Conservation (phyloP, 2,113 vertebrate genomes). For the Crotalus viridis region DNA sequence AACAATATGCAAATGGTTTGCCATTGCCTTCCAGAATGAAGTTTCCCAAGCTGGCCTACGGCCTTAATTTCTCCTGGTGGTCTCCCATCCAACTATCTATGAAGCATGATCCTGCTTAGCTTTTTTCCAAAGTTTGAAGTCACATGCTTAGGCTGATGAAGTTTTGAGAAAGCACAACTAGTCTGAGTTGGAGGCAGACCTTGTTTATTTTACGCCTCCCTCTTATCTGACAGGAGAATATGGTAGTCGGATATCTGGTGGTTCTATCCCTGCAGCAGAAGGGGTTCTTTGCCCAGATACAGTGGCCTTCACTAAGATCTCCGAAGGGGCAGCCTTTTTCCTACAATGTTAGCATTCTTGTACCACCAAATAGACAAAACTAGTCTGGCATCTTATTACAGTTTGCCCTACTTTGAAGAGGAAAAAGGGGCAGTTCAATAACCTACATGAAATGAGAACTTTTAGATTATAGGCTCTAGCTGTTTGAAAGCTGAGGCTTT, state of each 20-base stretch:
- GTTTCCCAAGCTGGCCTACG: neutral
- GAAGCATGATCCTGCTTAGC: neutral
- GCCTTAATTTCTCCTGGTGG: neutral
- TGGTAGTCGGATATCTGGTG: neutral
- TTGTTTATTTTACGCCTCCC: neutral
- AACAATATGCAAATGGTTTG: neutral
- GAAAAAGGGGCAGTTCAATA: neutral
- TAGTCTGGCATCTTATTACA: neutral
- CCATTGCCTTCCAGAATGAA: neutral
- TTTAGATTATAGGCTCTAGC: neutral
- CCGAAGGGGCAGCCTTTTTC: neutral
- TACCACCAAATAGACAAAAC: neutral
- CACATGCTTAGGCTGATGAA: neutral
- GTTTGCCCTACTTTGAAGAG: neutral
- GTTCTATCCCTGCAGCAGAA: neutral
- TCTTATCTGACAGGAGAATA: neutral
- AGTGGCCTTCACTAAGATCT: neutral
- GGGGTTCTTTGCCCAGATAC: no score
- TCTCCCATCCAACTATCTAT: neutral
- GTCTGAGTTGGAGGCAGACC: neutral
- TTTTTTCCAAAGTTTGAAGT: neutral
- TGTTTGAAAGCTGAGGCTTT: neutral
- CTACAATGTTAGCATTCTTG: neutral
- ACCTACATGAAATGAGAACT: neutral
- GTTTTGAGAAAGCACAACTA: neutral